Evolutionary conservation across 2,113 vertebrate genomes (phyloP), one percentile per base, ranked within the genome.

Genomic region (Leptodactylus fuscus): DNA sequence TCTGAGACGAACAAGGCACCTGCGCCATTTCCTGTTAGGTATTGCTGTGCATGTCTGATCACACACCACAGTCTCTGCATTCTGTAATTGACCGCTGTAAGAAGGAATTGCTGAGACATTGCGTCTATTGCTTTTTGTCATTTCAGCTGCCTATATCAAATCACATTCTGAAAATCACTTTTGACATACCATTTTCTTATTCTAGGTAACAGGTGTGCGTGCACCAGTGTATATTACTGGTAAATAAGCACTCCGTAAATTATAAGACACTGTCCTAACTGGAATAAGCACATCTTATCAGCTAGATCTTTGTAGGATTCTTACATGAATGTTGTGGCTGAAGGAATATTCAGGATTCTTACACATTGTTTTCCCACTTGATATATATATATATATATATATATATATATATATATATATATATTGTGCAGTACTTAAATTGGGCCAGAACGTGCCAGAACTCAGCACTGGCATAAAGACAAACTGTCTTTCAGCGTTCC

Each of bases 21-120:
- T 20, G 81, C 24, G 9, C 67, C 65, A 81, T 24, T 22, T 89
- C 87, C 87, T 79, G 80, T 86, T 81, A 24, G 22, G n/a, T 74
- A 60, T 81, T 55, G n/a, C 82, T 11, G 70, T 4, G 0, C 67
- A 55, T 27, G 62, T 88, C 62, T 80, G 18, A 87, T 83, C 22
- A 87, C 87, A 85, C 0, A 0, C 36, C 65, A 36, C 67, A 71
- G 67, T 22, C 44, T 53, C n/a, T 27, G 36, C 69, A 18, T 36
- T 58, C 48, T 83, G 27, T 60, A 83, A 67, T 81, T 69, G 44
- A n/a, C 16, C 13, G 44, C 41, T 81, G 62, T 65, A 22, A 32
- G 32, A 20, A 81, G 16, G 46, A 81, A 70, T 27, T 51, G 18
- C 46, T n/a, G 41, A 2, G 29, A 24, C 24, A 27, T 48, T 48